Evolutionary conservation across 2,888 invertebrate species (phyloP).

Genomic region (Drosophila mimetica): DNA sequence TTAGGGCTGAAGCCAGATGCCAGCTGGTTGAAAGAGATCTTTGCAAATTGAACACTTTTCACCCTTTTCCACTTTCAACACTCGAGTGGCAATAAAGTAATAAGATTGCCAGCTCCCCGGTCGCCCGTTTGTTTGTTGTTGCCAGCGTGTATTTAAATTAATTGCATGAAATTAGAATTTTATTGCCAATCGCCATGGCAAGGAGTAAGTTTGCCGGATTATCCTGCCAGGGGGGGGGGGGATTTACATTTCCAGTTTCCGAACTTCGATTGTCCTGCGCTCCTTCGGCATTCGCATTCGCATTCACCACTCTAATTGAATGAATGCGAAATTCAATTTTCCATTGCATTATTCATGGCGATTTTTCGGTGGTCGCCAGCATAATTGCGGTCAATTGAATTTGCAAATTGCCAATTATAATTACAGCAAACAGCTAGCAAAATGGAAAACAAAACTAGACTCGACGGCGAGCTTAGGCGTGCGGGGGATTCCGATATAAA

Average conservation of each 20-base stretch:
- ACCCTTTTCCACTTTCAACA: constrained; percentile 1
- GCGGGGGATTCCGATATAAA: constrained; percentile 3
- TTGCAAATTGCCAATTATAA: constrained; percentile 56
- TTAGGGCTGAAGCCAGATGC: constrained; percentile 2
- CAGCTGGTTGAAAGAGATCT: constrained; percentile 1
- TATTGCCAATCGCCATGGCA: constrained; percentile 34
- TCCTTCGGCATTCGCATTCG: background rate
- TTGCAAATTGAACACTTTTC: constrained; percentile 24
- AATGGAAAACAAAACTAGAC: constrained; percentile 15
- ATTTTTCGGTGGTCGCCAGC: constrained; percentile 29
- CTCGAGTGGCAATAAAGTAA: constrained; percentile 39
- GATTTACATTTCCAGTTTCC: constrained; percentile 7
- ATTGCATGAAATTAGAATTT: constrained; percentile 42
- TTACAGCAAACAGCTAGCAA: constrained; percentile 39
- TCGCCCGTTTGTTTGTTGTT: constrained; percentile 10
- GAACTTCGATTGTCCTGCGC: background rate
- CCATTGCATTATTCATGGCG: constrained; percentile 55
- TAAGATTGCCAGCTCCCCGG: constrained; percentile 23
- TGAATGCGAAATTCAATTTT: constrained; percentile 44
- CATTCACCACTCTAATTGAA: constrained; percentile 52
- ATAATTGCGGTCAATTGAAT: constrained; percentile 59
- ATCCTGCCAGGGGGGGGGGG: background rate
- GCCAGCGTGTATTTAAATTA: constrained; percentile 42
- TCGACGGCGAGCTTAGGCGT: background rate
- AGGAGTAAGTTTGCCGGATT: background rate